Base-by-base conservation (phyloP, 2,888 invertebrate genomes). In the Dasysyrphus tricinctus region DNA sequence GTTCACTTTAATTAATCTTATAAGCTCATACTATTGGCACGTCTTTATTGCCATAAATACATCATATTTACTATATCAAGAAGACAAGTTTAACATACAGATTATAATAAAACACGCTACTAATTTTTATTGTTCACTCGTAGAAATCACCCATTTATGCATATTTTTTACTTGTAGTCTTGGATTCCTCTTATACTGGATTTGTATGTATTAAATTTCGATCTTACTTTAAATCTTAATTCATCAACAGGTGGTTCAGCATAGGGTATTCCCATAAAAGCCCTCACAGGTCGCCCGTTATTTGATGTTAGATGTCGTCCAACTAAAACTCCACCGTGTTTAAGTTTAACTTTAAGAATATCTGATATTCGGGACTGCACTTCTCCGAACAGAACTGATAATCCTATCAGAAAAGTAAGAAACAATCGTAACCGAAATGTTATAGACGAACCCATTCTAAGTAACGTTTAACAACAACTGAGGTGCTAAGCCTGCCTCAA, bases 241-340 rank as follows among this genome's bases (percentile, higher is more conserved):
- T 94, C 92, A 14, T 93, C 94, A 3, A 95, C 56, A 0, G 96
- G 95, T 1, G 96, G 94, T 78, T 93, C 89, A 0, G 96, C 96
- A 89, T 94, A 96, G 0, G 95, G 96, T 57, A 96, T 93, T 4
- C 95, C 94, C 74, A 95, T 94, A 89, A 95, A 96, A 0, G 94
- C 95, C 0, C 94, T 92, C 89, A 95, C 93, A 85, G 93, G 92
- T 80, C 94, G 93, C 0, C 95, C 95, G 34, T 91, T 93, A 83
- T 94, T 93, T 0, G 94, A 94, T 82, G 92, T 93, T 92, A 95
- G 92, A 81, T 93, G 93, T 85, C 93, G 93, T 3, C 95, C 95
- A 29, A 92, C 91, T 34, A 95, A 90, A 54, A 93, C 93, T 0
- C 95, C 95, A 49, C 92, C 92, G 84, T 93, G 91, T 19, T 90